These are phyloP conservation scores for Nipponia nippon DNA, from an alignment of 2,113 vertebrate species.

Conservation along the genomic window DNA sequence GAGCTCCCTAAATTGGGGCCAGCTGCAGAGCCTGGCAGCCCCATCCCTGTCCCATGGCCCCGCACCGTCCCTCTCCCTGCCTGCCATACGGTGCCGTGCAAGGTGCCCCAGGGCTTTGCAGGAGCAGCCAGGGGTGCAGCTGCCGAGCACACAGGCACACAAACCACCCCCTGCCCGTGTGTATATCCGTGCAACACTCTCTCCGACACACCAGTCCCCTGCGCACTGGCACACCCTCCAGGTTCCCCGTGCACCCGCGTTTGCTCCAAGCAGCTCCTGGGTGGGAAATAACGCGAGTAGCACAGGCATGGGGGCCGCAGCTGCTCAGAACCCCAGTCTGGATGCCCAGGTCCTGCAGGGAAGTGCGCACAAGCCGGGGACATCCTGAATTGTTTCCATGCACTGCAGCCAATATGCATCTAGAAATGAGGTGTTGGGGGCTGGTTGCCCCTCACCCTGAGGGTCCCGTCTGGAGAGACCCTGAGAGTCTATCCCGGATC, in stretches of 20 bases:
- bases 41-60: background rate
- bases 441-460: background rate
- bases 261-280: background rate
- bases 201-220: too few species aligned
- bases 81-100: background rate
- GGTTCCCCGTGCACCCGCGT: fast-evolving
- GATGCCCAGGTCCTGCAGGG: background rate
- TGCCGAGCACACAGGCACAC: fast-evolving
- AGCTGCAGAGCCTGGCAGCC: background rate
- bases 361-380: fast-evolving
- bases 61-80: fast-evolving
- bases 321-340: background rate
- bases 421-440: fast-evolving
- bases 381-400: fast-evolving
- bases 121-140: background rate
- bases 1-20: background rate
- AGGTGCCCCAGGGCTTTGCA: background rate
- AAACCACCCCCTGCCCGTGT: background rate
- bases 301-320: fast-evolving
- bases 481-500: fast-evolving
- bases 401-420: fast-evolving
- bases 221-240: fast-evolving
- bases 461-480: background rate
- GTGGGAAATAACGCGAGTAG: background rate
- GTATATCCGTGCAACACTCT: fast-evolving